Base-by-base conservation (phyloP, 2,797 vertebrate genomes). In the Poecile montanus region DNA sequence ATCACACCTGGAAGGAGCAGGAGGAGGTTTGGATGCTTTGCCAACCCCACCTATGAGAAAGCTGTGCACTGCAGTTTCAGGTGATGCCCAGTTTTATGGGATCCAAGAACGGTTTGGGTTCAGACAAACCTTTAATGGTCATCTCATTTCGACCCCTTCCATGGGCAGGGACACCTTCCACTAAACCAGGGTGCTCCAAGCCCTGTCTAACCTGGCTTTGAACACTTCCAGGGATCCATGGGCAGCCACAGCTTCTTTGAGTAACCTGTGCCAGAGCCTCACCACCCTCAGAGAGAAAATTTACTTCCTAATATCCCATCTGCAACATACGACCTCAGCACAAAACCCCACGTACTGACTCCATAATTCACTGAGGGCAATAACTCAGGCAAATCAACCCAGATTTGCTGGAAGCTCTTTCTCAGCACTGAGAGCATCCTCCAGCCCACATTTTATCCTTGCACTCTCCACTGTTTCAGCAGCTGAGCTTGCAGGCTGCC, bases 401-500 rank as follows among this genome's bases (percentile, higher is more conserved):
- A n/a, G 50, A 77, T 36, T 53, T 77, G 45, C 87, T 53, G 42
- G 44, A 74, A 95, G 66, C 45, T 77, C 63, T 47, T 42, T 73
- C 42, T 87, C 67, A 85, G 77, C 53, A 38, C 50, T 5, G 11
- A 63, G 62, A 76, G 23, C 75, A 89, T 92, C 88, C 76, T 88
- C 65, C 21, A 63, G 34, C 68, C 73, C 70, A 72, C 76, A 62
- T 94, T 91, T 96, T 70, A 94, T 68, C 79, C 1, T 3, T 83
- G 57, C 48, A 34, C 40, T 61, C 72, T 67, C 62, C 8, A 16
- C 89, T 81, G 61, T 80, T 91, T 85, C 88, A 92, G 91, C 94
- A 95, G 82, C 89, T 92, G 95, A 95, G 89, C 70, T 93, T 78
- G 89, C 94, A 91, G 83, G 34, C 72, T 88, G 79, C 34, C 73